Conservation (phyloP, 2,113 vertebrate species). For the Nerophis lumbriciformis region DNA sequence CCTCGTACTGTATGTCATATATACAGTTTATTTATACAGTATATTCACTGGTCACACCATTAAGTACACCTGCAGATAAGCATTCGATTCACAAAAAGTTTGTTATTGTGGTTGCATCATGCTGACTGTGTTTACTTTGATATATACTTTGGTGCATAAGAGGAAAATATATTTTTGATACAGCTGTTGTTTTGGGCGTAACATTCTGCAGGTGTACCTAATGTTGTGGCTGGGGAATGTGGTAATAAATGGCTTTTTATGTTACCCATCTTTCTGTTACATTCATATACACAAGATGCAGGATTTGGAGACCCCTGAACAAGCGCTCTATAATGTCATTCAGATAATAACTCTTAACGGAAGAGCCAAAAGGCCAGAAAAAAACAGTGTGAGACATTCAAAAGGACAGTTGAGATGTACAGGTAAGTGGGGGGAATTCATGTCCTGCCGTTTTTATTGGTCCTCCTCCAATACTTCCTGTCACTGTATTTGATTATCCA, state of each 20-base stretch:
- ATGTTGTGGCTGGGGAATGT: constrained; percentile 8
- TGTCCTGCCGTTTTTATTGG: constrained; percentile 1
- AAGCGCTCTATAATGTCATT: constrained; percentile 7
- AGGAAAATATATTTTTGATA: not conserved
- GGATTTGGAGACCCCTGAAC: constrained; percentile 1
- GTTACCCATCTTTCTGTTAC: not conserved
- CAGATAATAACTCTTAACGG: constrained; percentile 11
- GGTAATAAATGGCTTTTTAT: constrained; percentile 53
- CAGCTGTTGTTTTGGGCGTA: not conserved
- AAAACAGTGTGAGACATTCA: not conserved
- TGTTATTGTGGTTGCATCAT: not conserved
- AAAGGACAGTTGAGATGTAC: constrained; percentile 12
- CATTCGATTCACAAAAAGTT: not conserved
- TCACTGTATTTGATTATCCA: constrained; percentile 14
- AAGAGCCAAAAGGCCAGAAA: constrained; percentile 10
- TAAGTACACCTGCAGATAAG: not conserved
- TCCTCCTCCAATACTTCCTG: not conserved
- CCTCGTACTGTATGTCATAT: constrained; percentile 19
- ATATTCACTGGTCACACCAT: constrained; percentile 1
- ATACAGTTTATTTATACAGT: not conserved
- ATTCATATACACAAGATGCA: not conserved
- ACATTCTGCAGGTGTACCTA: not conserved
- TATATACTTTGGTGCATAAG: not conserved
- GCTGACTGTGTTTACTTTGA: not conserved
- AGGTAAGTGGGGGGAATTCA: constrained; percentile 14